Conservation (phyloP, 2,797 vertebrate genomes). For the Rhinophrynus dorsalis region DNA sequence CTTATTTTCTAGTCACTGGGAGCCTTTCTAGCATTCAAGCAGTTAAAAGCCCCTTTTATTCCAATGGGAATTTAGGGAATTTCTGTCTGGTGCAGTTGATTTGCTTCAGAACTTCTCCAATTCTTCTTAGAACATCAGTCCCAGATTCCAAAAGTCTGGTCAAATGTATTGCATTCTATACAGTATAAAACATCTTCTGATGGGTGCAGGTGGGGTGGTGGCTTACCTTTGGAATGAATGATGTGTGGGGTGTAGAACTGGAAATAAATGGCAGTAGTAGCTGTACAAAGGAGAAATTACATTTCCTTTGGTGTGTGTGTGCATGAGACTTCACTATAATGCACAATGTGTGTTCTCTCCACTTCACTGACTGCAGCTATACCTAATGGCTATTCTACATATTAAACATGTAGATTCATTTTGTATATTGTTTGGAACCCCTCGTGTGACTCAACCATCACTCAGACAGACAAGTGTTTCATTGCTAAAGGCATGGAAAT, state of each 20-base stretch:
- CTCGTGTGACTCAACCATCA: constrained; percentile 44
- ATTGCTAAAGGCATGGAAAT: constrained; percentile 5
- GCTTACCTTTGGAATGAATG: background rate
- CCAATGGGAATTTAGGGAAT: no score
- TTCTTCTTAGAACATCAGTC: no score
- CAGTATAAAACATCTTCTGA: no score
- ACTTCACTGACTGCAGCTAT: constrained; percentile 50
- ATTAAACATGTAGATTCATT: constrained; percentile 51
- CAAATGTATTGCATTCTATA: no score
- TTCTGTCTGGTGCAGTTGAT: no score
- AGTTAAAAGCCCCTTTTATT: no score
- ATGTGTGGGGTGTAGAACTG: background rate
- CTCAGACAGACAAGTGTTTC: constrained; percentile 29
- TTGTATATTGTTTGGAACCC: constrained; percentile 46
- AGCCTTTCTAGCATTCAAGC: no score
- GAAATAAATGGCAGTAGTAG: constrained; percentile 20
- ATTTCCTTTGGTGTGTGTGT: constrained; percentile 34
- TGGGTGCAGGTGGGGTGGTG: no score
- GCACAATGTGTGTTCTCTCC: constrained; percentile 44
- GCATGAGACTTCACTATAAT: constrained; percentile 35
- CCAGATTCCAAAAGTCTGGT: no score
- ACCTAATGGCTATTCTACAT: constrained; percentile 49
- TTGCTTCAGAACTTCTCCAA: no score
- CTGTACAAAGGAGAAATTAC: constrained; percentile 30
- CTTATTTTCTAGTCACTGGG: no score